Conservation (phyloP, 64 coral and sea anemone genomes). For the Actinia equina region DNA sequence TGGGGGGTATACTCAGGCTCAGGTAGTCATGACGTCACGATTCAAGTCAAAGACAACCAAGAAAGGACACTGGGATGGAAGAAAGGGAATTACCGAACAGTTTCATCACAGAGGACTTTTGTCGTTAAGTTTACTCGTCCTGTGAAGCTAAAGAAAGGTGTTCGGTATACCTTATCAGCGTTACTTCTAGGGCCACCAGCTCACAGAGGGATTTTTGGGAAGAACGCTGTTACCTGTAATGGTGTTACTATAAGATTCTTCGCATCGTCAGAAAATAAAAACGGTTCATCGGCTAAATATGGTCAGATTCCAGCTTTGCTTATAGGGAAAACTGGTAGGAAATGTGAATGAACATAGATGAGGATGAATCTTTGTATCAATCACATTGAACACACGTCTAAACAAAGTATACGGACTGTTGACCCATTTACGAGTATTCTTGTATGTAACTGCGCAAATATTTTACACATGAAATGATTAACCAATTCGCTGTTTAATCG, state of each 20-base stretch:
- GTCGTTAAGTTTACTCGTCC: background rate
- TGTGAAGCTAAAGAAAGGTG: background rate
- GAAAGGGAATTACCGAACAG: background rate
- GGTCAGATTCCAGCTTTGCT: slow-evolving; percentile 1
- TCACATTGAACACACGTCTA: no score
- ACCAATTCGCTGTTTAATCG: no score
- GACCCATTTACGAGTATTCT: no score
- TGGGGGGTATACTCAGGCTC: background rate
- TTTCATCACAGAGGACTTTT: background rate
- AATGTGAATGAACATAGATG: no score
- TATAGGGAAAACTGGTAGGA: background rate
- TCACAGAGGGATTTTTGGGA: background rate
- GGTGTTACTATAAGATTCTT: background rate
- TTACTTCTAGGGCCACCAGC: background rate
- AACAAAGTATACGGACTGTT: no score
- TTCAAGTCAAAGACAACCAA: background rate
- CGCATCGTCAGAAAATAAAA: background rate
- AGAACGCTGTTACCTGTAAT: background rate
- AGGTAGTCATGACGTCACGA: slow-evolving; percentile 8
- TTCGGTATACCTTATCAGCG: background rate
- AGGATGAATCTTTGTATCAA: no score
- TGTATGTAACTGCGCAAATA: no score
- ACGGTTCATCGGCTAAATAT: background rate
- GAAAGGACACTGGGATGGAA: no score
- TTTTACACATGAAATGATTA: no score